phyloP scores from a whole-genome alignment of 2,888 invertebrate species.

The Operophtera brumata region DNA sequence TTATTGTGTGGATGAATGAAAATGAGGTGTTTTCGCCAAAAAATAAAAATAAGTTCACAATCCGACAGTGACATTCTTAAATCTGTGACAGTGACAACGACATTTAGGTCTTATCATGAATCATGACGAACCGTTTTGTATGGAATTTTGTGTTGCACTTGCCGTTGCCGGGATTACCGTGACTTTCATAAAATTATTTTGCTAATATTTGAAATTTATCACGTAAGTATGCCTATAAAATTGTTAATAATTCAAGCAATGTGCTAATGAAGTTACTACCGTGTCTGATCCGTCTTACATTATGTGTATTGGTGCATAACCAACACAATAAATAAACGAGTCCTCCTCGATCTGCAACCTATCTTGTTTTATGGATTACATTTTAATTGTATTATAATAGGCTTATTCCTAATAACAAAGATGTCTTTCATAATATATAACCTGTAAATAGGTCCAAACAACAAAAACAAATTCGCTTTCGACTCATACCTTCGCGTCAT shows the following conservation, averaged over 20 bases:
- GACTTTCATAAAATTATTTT: slow-evolving; percentile 58
- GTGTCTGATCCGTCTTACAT: neutral
- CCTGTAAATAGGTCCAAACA: neutral
- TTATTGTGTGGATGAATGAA: too few species aligned
- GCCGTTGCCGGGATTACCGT: slow-evolving; percentile 44
- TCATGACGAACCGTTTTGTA: neutral
- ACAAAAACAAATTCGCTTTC: neutral
- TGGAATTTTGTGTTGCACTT: neutral
- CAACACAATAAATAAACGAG: neutral
- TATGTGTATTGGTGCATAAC: neutral
- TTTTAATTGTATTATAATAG: neutral
- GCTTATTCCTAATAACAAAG: neutral
- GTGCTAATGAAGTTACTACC: neutral
- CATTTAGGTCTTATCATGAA: slow-evolving; percentile 15
- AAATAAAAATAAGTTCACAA: neutral
- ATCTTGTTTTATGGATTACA: neutral
- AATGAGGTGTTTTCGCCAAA: too few species aligned
- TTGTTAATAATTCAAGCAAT: neutral
- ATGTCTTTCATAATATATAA: too few species aligned
- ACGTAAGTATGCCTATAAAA: neutral
- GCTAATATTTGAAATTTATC: slow-evolving; percentile 12
- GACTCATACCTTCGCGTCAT: neutral
- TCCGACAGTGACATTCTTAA: neutral
- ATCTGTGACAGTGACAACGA: slow-evolving; percentile 26
- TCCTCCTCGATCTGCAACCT: neutral